Evolutionary conservation across 1,140 invertebrate species (phyloP).

Genomic region (Leptestheria dahalacensis): DNA sequence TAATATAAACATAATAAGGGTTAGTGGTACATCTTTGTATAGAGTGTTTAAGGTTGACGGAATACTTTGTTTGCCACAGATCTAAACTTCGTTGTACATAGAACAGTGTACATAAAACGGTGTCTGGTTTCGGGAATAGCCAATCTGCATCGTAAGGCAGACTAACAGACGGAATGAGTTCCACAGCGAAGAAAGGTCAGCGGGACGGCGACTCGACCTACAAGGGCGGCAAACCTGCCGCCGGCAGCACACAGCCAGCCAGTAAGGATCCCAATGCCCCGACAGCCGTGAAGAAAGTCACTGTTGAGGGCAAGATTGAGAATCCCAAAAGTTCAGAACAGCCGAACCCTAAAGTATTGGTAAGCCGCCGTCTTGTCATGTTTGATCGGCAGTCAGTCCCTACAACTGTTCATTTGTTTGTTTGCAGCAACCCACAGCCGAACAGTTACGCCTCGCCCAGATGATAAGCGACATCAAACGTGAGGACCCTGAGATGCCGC

Average conservation of each 20-base stretch:
- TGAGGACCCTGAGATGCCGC: slow-evolving; percentile 14
- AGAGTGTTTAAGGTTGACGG: too few relatives aligned
- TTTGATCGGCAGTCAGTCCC: not conserved
- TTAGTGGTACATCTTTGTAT: too few relatives aligned
- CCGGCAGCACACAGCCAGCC: not conserved
- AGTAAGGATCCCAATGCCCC: not conserved
- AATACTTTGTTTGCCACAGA: not conserved
- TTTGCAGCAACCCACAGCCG: slow-evolving; percentile 31
- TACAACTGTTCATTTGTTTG: not conserved
- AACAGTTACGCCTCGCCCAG: slow-evolving; percentile 49
- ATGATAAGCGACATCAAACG: slow-evolving; percentile 32
- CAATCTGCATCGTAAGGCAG: not conserved
- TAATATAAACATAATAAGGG: too few relatives aligned
- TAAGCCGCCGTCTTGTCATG: not conserved
- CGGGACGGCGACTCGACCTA: not conserved
- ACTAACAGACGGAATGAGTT: slow-evolving; percentile 7
- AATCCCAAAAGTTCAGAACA: slow-evolving; percentile 1
- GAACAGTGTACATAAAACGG: slow-evolving; percentile 10
- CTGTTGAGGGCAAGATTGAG: not conserved
- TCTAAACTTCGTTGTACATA: slow-evolving; percentile 2
- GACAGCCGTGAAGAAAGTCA: too few relatives aligned
- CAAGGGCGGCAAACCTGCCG: not conserved
- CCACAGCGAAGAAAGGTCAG: slow-evolving; percentile 4
- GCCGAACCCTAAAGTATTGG: slow-evolving; percentile 2
- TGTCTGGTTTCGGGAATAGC: slow-evolving; percentile 6